These are phyloP conservation scores for Clitarchus hookeri DNA, from an alignment of 2,888 invertebrate genomes.

Conservation along the genomic window DNA sequence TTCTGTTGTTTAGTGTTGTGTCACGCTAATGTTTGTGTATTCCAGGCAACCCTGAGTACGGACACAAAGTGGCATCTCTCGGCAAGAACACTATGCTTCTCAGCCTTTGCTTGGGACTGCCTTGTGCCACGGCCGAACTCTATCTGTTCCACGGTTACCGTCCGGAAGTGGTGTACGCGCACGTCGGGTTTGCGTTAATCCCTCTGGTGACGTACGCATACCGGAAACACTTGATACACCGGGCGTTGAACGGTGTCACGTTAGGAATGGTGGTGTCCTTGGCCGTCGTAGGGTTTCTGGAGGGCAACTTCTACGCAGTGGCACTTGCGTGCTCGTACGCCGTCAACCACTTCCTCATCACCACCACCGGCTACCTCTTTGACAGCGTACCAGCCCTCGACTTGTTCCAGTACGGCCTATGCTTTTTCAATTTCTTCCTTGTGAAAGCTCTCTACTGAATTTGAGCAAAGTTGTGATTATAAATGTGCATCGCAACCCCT, in stretches of 20 bases:
- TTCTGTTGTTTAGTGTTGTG: too few species aligned
- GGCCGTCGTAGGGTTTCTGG: conserved; percentile 47
- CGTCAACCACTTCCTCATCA: conserved; percentile 51
- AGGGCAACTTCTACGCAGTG: conserved; percentile 50
- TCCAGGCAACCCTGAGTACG: conserved; percentile 30
- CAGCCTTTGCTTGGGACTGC: conserved; percentile 23
- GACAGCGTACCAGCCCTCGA: conserved; percentile 51
- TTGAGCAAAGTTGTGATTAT: background rate
- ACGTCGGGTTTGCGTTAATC: conserved; percentile 1
- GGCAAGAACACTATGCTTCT: conserved; percentile 16
- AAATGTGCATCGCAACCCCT: too few species aligned
- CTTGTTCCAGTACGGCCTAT: conserved; percentile 53
- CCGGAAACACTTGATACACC: background rate
- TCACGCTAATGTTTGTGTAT: background rate
- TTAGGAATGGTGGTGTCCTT: conserved; percentile 48
- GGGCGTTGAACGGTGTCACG: conserved; percentile 41
- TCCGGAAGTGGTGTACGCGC: conserved; percentile 16
- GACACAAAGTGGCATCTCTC: conserved; percentile 2
- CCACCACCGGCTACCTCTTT: conserved; percentile 47
- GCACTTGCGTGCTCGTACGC: conserved; percentile 48
- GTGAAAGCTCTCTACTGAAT: conserved; percentile 46
- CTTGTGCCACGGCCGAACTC: conserved; percentile 22
- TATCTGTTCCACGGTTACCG: conserved; percentile 5
- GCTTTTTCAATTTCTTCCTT: conserved; percentile 53
- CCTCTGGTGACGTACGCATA: background rate